Evolutionary conservation across 2,888 invertebrate genomes (phyloP), one percentile per base, ranked within the genome.

Genomic region (Trissoscelio sp.): DNA sequence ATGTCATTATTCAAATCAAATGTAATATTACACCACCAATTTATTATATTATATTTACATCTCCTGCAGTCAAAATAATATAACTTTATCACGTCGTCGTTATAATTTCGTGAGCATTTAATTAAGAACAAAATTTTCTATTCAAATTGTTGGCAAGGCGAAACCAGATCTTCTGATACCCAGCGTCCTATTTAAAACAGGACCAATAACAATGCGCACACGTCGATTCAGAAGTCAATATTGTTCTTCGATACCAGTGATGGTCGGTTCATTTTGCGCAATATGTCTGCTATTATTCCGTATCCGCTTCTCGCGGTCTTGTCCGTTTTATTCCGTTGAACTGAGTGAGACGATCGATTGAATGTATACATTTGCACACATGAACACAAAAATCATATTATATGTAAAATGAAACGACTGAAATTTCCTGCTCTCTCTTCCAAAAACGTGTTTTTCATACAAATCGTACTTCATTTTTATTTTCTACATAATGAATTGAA

Each of bases 211-310:
- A 53, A 24, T 57, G 64, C 57, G 48, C 64, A 28, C 55, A 66
- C 66, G 46, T 58, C 80, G 74, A 80, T 80, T 75, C 70, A 42
- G 60, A 75, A 80, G 75, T 80, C 74, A 80, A 74, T 75, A 75
- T 75, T 66, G 75, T 58, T 75, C 70, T 24, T 62, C 75, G 66
- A 80, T 80, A 58, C 34, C 62, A 57, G 74, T 64, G 79, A 80
- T 80, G 57, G 81, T 84, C 79, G 81, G 83, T 84, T 85, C 85
- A 85, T 87, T 87, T 84, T 79, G 84, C 72, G 81, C 85, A 86
- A 87, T 86, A 86, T 85, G 86, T 85, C 85, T 73, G 83, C 86
- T 85, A 87, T 87, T 87, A 87, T 83, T 84, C 44, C 82, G 84
- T 82, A 83, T 87, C 85, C 85, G 81, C 84, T 80, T 81, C 84